Evolutionary conservation across 2,113 vertebrate genomes (phyloP), one percentile per base, ranked within the genome.

Genomic region (Hydrolagus affinis): DNA sequence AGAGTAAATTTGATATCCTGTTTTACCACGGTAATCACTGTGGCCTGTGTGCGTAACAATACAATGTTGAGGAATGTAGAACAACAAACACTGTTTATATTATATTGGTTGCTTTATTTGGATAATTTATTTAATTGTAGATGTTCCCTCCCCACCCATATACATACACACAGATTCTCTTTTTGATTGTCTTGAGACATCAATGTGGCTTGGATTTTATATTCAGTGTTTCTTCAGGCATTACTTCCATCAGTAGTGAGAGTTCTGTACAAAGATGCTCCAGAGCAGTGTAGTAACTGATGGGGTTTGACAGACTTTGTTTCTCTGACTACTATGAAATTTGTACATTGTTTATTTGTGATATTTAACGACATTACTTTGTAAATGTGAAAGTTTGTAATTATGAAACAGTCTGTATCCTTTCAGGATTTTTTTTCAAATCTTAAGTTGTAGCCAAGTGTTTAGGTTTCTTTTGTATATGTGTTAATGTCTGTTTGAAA

Each of bases 241-340:
- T 28, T 72, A 21, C 19, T 64, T 71, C 17, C 28, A 64, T 15
- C 15, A 30, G 60, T 28, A 83, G 23, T 25, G 1, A 83, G n/a
- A 64, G 25, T 15, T 59, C 44, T 56, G 17, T 57, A 25, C 21
- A 19, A 25, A 23, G 56, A 78, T 62, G 25, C 2, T 62, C 12
- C 44, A 25, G n/a, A 60, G 60, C 76, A 78, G 56, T 60, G 75
- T 80, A 28, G 62, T 28, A 83, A 83, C n/a, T 64, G 64, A 80
- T 62, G 11, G 23, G 15, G 12, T 23, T 77, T 77, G 17, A 74
- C 4, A 8, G 30, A 32, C 28, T 8, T 28, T 15, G 21, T 8
- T 75, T 69, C 56, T 44, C 19, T 75, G 4, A 75, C 56, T 75
- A 75, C 56, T 30, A 30, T 15, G 59, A 4, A 57, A 57, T 6